These are phyloP conservation scores for Meriones psammophilus DNA, from an alignment of 2,797 vertebrate genomes.

Conservation along the genomic window DNA sequence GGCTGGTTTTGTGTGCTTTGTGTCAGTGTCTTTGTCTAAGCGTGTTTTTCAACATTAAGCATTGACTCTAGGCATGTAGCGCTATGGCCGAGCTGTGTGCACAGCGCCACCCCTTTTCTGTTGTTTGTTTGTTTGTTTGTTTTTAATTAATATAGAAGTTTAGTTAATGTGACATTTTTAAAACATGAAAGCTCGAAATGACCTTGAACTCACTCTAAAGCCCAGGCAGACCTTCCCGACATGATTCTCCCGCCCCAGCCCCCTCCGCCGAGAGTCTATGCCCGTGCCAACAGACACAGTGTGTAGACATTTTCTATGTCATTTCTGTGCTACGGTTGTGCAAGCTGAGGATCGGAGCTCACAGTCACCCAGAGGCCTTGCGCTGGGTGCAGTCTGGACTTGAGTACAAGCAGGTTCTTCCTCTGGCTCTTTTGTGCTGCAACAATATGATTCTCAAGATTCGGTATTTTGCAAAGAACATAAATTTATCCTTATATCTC, in stretches of 20 bases:
- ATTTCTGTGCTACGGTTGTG: neutral
- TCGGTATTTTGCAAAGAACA: neutral
- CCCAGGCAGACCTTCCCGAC: neutral
- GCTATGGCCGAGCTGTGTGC: too few species aligned
- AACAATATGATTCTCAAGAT: neutral
- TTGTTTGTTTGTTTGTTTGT: neutral
- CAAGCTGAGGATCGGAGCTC: neutral
- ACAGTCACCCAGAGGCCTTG: neutral
- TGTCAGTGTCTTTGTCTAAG: slow-evolving; percentile 6
- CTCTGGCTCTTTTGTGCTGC: neutral
- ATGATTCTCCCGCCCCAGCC: neutral
- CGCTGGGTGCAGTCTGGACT: neutral
- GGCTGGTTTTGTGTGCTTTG: neutral
- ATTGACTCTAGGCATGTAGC: neutral
- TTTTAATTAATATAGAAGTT: neutral
- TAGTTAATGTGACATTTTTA: neutral
- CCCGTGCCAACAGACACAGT: neutral
- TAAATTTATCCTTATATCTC: neutral
- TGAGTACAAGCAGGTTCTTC: neutral
- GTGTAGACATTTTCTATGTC: neutral
- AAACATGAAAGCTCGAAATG: neutral
- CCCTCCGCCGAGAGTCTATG: neutral
- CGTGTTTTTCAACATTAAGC: neutral
- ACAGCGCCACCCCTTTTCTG: neutral
- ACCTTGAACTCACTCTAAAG: neutral